Conservation (phyloP, 1,140 invertebrate species). For the Aricia agestis region DNA sequence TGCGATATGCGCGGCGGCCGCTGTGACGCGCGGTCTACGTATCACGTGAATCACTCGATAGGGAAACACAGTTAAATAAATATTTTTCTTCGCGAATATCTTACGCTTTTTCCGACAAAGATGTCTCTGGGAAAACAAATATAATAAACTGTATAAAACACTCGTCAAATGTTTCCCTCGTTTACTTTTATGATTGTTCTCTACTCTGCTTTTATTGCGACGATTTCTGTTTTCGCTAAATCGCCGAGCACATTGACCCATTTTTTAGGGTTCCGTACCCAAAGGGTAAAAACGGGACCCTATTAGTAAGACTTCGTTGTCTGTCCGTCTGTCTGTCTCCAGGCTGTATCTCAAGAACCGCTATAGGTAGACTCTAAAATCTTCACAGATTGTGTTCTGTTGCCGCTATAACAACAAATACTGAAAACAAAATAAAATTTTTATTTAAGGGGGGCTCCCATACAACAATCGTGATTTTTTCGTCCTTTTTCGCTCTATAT, state of each 20-base stretch:
- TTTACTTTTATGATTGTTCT: neutral
- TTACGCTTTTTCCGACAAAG: neutral
- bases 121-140: constrained; percentile 2
- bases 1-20: constrained; percentile 7
- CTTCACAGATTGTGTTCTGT: too few species aligned
- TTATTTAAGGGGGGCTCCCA: too few species aligned
- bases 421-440: too few species aligned
- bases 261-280: too few species aligned
- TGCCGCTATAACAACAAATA: too few species aligned
- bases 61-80: constrained; percentile 19
- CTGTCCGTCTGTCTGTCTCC: too few species aligned
- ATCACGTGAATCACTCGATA: constrained; percentile 25
- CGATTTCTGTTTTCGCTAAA: neutral
- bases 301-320: too few species aligned
- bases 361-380: too few species aligned
- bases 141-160: neutral
- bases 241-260: neutral
- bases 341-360: too few species aligned
- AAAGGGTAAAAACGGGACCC: too few species aligned
- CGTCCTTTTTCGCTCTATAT: too few species aligned
- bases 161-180: constrained; percentile 4
- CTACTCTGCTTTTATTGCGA: constrained; percentile 2
- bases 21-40: neutral
- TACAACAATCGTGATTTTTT: too few species aligned
- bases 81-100: neutral